phyloP scores from a whole-genome alignment of 2,113 vertebrate species.

The Prunella himalayana region DNA sequence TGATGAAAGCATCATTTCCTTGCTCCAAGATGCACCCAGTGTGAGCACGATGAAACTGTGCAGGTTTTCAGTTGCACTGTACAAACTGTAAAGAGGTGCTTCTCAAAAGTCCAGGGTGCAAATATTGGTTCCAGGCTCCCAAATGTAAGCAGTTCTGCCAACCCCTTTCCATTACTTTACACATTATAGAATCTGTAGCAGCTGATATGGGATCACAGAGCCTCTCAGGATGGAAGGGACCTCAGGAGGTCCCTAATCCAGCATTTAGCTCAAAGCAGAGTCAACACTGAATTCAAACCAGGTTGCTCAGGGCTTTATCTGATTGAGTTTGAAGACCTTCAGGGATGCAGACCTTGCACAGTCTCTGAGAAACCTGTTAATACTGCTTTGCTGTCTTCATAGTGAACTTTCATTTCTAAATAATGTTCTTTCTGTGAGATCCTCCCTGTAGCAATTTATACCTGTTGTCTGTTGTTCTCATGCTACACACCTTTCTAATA shows the following conservation, averaged over 20 bases:
- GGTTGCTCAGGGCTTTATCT: neutral
- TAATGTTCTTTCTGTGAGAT: neutral
- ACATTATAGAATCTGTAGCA: neutral
- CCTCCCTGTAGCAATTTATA: neutral
- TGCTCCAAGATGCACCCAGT: neutral
- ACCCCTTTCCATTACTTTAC: neutral
- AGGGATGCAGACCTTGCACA: neutral
- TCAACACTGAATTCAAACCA: neutral
- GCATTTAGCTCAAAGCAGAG: neutral
- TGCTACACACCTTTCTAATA: neutral
- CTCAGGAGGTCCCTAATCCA: neutral
- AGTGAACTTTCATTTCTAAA: neutral
- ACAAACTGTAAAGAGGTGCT: neutral
- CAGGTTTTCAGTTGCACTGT: neutral
- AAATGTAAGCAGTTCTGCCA: neutral
- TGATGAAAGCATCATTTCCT: rapidly evolving
- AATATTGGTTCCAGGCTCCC: neutral
- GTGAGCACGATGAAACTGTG: neutral
- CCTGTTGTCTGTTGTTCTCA: neutral
- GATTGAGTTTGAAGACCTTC: neutral
- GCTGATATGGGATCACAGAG: neutral
- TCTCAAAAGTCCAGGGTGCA: neutral
- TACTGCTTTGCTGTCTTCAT: neutral
- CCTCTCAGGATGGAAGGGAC: neutral
- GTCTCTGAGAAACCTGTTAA: neutral